Percentiles rank a stretch among this genome's conserved stretches.
These are phyloP conservation scores for Gastrophysa polygoni DNA, from an alignment of 2,888 invertebrate genomes.

Conservation along the genomic window DNA sequence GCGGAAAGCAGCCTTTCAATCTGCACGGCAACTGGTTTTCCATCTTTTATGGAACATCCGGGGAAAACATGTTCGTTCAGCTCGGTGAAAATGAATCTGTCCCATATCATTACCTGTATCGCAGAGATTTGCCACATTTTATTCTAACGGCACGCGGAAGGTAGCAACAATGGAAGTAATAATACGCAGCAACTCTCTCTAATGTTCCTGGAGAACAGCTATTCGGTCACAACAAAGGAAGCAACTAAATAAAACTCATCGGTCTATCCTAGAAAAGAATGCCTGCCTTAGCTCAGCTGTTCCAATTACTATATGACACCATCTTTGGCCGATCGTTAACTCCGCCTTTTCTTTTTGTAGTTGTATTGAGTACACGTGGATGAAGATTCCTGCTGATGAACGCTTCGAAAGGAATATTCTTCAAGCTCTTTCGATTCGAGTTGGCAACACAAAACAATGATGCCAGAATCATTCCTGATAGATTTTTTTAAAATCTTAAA, in stretches of 20 bases:
- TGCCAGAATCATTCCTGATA: too few relatives aligned
- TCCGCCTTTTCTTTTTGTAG: slow-evolving; percentile 1
- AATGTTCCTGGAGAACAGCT: background rate
- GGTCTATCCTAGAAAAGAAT: slow-evolving; percentile 1
- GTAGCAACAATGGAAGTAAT: slow-evolving; percentile 10
- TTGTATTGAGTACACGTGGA: background rate
- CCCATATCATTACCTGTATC: background rate
- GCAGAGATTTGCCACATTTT: background rate
- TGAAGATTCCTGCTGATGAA: too few relatives aligned
- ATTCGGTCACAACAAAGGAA: background rate
- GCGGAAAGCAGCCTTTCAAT: background rate
- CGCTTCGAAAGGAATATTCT: too few relatives aligned
- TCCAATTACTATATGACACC: slow-evolving; percentile 10
- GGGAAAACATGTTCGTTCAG: background rate
- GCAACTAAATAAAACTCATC: slow-evolving; percentile 12
- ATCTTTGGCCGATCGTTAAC: slow-evolving; percentile 9
- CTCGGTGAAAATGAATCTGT: background rate
- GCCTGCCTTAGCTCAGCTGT: slow-evolving; percentile 12
- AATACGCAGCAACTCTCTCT: background rate
- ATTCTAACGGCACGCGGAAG: background rate
- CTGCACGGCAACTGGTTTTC: background rate
- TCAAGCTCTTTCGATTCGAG: too few relatives aligned
- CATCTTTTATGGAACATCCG: background rate
- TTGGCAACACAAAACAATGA: too few relatives aligned
- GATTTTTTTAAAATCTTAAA: too few relatives aligned